Evolutionary conservation across 2,113 vertebrate genomes (phyloP).

Genomic region (Clarias gariepinus): DNA sequence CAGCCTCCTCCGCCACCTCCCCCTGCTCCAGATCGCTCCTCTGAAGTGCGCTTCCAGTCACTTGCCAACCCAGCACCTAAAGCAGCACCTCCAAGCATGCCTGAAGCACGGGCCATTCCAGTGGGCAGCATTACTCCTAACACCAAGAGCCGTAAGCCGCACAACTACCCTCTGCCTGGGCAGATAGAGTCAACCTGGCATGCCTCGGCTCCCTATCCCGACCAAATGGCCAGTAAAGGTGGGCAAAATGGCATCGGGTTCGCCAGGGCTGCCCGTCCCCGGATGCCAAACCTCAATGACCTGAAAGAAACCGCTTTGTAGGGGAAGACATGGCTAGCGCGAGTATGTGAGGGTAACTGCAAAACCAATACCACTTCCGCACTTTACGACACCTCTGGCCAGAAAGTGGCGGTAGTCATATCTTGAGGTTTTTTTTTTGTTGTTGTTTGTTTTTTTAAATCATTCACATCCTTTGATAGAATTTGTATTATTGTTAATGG

Average conservation of each 20-base stretch:
- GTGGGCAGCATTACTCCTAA: slow-evolving; percentile 75
- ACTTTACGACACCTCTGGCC: slow-evolving; percentile 59
- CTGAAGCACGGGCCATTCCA: slow-evolving; percentile 81
- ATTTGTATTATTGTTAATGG: slow-evolving; percentile 85
- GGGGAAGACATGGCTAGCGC: slow-evolving; percentile 30
- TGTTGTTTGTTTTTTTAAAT: slow-evolving; percentile 30
- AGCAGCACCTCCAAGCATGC: slow-evolving; percentile 69
- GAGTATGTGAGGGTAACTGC: slow-evolving; percentile 33
- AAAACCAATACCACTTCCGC: slow-evolving; percentile 32
- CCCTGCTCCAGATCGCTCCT: slow-evolving; percentile 74
- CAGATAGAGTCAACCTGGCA: slow-evolving; percentile 95
- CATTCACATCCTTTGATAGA: slow-evolving; percentile 85
- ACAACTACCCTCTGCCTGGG: slow-evolving; percentile 85
- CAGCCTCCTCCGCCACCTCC: slow-evolving; percentile 51
- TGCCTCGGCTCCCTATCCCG: slow-evolving; percentile 86
- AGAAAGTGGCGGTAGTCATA: slow-evolving; percentile 79
- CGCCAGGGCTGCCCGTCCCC: slow-evolving; percentile 83
- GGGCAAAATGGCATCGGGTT: slow-evolving; percentile 95
- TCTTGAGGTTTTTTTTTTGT: slow-evolving; percentile 76
- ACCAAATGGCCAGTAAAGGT: slow-evolving; percentile 90
- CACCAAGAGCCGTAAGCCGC: slow-evolving; percentile 80
- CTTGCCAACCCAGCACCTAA: slow-evolving; percentile 78
- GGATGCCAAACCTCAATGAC: slow-evolving; percentile 98
- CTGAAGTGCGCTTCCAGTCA: slow-evolving; percentile 89
- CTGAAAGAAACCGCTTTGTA: slow-evolving; percentile 98